Conservation (phyloP, 2,113 vertebrate genomes). For the Hemiscyllium ocellatum region DNA sequence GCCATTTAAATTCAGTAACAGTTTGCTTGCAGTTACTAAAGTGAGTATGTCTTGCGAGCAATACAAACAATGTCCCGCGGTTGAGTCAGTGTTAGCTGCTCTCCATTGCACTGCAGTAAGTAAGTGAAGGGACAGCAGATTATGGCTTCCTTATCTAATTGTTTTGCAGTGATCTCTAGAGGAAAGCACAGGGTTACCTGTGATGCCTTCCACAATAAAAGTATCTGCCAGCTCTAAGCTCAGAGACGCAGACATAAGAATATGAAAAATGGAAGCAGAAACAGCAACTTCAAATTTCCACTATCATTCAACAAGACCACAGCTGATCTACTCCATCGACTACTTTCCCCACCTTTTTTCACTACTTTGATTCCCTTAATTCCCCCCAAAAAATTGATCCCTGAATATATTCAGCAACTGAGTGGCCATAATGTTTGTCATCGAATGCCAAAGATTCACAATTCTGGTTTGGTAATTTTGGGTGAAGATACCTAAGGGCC, state of each 20-base stretch:
- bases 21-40: no score
- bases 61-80: neutral
- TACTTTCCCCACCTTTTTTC: neutral
- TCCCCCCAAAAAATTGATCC: neutral
- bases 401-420: neutral
- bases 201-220: neutral
- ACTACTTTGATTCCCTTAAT: neutral
- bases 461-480: neutral
- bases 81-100: neutral
- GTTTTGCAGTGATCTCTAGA: neutral
- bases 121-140: no score
- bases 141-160: neutral
- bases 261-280: neutral
- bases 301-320: neutral
- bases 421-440: neutral
- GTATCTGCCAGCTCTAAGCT: neutral
- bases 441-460: neutral
- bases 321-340: neutral
- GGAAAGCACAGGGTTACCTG: neutral
- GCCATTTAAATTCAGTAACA: neutral
- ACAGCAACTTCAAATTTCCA: neutral
- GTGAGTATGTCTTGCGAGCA: no score
- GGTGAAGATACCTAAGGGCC: neutral
- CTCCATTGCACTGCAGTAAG: neutral
- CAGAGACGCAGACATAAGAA: neutral